These are phyloP conservation scores for Sternarchorhynchus goeldii DNA, from an alignment of 2,797 vertebrate species.

Conservation along the genomic window DNA sequence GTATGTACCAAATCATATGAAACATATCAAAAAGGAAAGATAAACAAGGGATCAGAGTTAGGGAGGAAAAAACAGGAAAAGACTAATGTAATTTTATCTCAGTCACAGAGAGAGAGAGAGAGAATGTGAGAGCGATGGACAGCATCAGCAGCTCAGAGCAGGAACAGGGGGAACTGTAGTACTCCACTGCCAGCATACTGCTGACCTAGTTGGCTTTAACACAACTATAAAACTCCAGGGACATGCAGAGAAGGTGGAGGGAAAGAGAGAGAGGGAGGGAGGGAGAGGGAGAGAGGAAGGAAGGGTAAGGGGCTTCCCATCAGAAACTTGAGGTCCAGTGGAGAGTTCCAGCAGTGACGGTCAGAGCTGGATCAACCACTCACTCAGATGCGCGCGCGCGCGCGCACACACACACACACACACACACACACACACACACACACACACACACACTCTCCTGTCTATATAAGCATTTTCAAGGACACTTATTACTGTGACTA, in stretches of 20 bases:
- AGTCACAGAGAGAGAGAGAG: constrained; percentile 3
- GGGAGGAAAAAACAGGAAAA: constrained; percentile 5
- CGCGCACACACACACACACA: constrained; percentile 3
- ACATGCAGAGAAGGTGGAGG: background rate
- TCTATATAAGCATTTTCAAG: too few species aligned
- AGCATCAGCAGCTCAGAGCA: constrained; percentile 35
- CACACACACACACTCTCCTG: too few species aligned
- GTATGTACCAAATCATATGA: background rate
- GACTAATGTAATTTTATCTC: background rate
- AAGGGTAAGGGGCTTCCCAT: constrained; percentile 15
- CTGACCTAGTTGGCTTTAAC: constrained; percentile 51
- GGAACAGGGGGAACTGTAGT: constrained; percentile 25
- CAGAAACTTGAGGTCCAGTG: constrained; percentile 50
- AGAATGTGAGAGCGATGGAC: background rate
- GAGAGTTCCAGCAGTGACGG: constrained; percentile 41
- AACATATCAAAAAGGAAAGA: background rate
- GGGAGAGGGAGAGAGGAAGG: background rate
- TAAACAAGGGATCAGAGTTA: background rate
- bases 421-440: too few species aligned
- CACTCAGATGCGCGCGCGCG: constrained; percentile 12
- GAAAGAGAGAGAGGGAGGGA: background rate
- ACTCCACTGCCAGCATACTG: constrained; percentile 50
- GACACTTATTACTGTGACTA: too few species aligned
- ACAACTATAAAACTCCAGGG: constrained; percentile 13
- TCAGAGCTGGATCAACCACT: constrained; percentile 29